Conservation (phyloP, 2,797 vertebrate genomes). For the Danio jaintianensis region DNA sequence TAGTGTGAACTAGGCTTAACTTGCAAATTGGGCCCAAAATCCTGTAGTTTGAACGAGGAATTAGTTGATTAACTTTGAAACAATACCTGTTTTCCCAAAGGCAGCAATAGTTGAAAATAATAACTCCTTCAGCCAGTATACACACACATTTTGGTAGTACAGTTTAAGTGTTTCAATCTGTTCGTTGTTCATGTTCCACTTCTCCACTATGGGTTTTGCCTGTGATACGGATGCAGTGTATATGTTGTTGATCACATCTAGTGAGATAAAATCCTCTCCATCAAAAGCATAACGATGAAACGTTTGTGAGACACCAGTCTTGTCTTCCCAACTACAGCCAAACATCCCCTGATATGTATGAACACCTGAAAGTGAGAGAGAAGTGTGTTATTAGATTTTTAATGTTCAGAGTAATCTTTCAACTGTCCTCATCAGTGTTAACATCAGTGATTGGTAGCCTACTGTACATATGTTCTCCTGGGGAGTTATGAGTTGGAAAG, state of each 20-base stretch:
- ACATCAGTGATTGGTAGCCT: too few species aligned
- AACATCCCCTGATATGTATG: background rate
- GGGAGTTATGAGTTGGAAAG: too few species aligned
- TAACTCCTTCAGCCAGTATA: rapidly evolving
- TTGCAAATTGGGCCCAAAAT: too few species aligned
- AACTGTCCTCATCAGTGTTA: too few species aligned
- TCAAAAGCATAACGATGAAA: background rate
- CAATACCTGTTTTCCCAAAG: background rate
- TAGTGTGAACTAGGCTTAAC: too few species aligned
- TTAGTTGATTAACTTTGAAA: background rate
- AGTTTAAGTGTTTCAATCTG: background rate
- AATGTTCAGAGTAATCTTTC: background rate
- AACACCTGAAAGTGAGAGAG: background rate
- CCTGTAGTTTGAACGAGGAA: too few species aligned
- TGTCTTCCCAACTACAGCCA: background rate
- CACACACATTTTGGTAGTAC: rapidly evolving
- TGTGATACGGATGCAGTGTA: background rate
- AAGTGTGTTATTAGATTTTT: background rate
- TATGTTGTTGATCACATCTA: background rate
- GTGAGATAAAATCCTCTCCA: background rate
- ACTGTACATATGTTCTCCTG: too few species aligned
- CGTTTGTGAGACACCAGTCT: rapidly evolving
- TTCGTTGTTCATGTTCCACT: rapidly evolving
- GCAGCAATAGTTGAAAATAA: rapidly evolving
- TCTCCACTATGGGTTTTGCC: rapidly evolving